phyloP scores from a whole-genome alignment of 1,140 invertebrate genomes.

The Leptopilina boulardi region DNA sequence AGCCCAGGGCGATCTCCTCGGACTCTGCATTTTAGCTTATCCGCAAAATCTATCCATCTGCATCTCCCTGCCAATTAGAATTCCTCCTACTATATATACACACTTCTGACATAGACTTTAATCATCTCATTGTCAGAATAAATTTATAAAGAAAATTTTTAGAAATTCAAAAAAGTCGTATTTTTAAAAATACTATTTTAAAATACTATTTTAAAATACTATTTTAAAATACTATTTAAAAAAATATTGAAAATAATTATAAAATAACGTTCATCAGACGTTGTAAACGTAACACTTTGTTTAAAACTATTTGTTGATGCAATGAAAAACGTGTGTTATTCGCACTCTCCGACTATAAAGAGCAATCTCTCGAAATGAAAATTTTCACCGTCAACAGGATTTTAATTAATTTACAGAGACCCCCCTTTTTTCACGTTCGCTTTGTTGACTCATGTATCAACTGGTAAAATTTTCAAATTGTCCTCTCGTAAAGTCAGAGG shows the following conservation, averaged over 20 bases:
- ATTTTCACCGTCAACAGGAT: constrained; percentile 3
- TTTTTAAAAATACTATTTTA: too few relatives aligned
- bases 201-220: too few relatives aligned
- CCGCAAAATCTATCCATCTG: background rate
- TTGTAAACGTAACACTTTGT: too few relatives aligned
- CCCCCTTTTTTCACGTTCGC: background rate
- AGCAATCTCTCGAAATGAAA: background rate
- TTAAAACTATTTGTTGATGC: background rate
- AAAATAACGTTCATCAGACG: too few relatives aligned
- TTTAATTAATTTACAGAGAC: constrained; percentile 15
- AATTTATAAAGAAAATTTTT: background rate
- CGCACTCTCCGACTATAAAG: background rate
- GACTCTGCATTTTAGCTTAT: background rate
- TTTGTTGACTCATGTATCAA: background rate
- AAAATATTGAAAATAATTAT: too few relatives aligned
- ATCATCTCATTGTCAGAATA: background rate
- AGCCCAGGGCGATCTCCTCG: constrained; percentile 42
- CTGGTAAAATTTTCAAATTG: background rate
- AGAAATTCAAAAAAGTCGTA: too few relatives aligned
- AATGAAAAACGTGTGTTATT: background rate
- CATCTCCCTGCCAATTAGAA: background rate
- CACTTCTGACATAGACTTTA: background rate
- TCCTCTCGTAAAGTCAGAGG: constrained; percentile 3
- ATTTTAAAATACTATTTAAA: too few relatives aligned
- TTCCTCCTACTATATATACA: background rate